Evolutionary conservation across 2,113 vertebrate species (phyloP).

Genomic region (Marmota flaviventris): DNA sequence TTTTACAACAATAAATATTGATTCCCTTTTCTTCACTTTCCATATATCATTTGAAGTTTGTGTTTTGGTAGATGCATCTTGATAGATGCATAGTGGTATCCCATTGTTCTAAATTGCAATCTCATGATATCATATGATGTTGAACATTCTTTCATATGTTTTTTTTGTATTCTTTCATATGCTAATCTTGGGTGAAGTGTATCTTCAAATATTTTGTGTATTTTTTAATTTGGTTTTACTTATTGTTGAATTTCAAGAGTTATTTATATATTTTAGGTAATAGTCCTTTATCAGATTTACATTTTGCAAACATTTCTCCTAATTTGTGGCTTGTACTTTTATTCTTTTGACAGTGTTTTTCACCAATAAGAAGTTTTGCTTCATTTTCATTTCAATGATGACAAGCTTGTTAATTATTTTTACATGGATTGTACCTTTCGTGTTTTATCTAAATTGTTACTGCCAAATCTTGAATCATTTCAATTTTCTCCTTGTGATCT

Average conservation of each 20-base stretch:
- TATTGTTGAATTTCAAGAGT: not conserved
- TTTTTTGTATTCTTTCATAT: not conserved
- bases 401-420: too few species aligned
- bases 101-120: not conserved
- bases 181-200: too few species aligned
- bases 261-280: not conserved
- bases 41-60: too few species aligned
- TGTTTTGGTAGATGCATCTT: not conserved
- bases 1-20: not conserved
- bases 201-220: not conserved
- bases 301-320: not conserved
- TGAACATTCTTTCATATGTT: too few species aligned
- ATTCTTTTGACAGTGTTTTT: not conserved
- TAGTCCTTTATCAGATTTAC: not conserved
- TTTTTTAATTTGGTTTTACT: not conserved
- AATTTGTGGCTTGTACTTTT: not conserved
- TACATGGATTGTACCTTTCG: not conserved
- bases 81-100: not conserved
- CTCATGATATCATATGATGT: too few species aligned
- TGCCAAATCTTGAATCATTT: not conserved
- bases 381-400: not conserved
- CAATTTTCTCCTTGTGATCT: not conserved
- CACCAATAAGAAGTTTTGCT: not conserved
- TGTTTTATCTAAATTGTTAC: not conserved
- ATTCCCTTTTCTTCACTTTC: not conserved